Conservation (phyloP, 2,797 vertebrate species). For the Sciaenops ocellatus region DNA sequence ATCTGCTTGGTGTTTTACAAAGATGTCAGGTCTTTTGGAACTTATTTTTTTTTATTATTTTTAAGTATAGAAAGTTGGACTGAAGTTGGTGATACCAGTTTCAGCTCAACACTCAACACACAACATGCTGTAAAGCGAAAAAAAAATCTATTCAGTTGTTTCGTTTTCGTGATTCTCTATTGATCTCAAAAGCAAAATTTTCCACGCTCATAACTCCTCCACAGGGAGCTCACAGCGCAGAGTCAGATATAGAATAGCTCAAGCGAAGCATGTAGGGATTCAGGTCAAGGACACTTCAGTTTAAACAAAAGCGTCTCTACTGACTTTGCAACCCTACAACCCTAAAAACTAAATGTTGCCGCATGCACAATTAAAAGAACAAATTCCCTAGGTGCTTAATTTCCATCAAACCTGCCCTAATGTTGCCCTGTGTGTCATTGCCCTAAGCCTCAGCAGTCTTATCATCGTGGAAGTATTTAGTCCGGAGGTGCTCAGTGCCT, state of each 20-base stretch:
- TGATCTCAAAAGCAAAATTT: constrained; percentile 46
- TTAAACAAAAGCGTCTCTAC: constrained; percentile 40
- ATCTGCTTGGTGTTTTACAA: constrained; percentile 65
- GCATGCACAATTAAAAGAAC: constrained; percentile 45
- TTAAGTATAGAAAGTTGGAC: neutral
- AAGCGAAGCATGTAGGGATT: constrained; percentile 40
- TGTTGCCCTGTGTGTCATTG: constrained; percentile 37
- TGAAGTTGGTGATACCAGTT: constrained; percentile 13
- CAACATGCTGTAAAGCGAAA: constrained; percentile 33
- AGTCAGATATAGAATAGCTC: constrained; percentile 40
- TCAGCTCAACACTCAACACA: constrained; percentile 6
- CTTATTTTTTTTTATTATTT: too few relatives aligned
- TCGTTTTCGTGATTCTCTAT: constrained; percentile 43
- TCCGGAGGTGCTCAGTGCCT: constrained; percentile 42
- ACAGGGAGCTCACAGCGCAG: constrained; percentile 32
- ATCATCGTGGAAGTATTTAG: constrained; percentile 35
- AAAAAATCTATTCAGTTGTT: constrained; percentile 35
- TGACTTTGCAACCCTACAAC: constrained; percentile 26
- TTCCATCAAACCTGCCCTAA: constrained; percentile 36
- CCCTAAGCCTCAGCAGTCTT: constrained; percentile 35
- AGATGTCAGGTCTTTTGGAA: constrained; percentile 27
- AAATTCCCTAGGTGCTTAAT: constrained; percentile 28
- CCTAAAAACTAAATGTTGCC: constrained; percentile 47
- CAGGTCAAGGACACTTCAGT: constrained; percentile 55
- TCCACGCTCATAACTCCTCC: constrained; percentile 35